Evolutionary conservation across 2,797 vertebrate species (phyloP), one percentile per base, ranked within the genome.

Genomic region (Coreius guichenoti): DNA sequence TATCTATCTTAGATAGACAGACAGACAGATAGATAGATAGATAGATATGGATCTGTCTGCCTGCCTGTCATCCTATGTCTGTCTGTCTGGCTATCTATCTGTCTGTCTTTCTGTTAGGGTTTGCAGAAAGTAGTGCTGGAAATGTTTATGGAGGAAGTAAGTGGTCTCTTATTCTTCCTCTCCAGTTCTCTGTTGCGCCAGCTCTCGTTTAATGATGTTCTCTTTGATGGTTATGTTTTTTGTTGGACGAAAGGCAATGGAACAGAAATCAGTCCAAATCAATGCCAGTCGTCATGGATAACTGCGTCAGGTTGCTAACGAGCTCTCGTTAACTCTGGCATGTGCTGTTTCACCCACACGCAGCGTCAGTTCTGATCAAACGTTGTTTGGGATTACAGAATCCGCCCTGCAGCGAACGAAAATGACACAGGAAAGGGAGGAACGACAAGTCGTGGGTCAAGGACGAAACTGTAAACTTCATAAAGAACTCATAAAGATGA

Each of bases 251-350:
- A 82, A 77, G 54, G 43, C 51, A 83, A 70, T 79, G 56, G n/a
- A 88, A 85, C 77, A 65, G 79, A 80, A 77, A 54, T 72, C 29
- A 74, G 85, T 89, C 5, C 73, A 88, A 87, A 86, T 92, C 87
- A 84, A 85, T 89, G 83, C 75, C 88, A 80, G 75, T 86, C 29
- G 58, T 92, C 82, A 81, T 39, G 58, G 86, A 82, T 65, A 1
- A 89, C 80, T 76, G 87, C 82, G 79, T 85, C 76, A 87, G 87
- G 84, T 79, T 16, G 73, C 87, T 92, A 91, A 93, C 81, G 87
- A 93, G 90, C 87, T 54, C 86, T 87, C 74, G 49, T 83, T 88
- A 87, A 77, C 76, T 73, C 31, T 47, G 51, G 39, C 54, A 26
- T 69, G 49, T 68, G 31, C 69, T 26, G 58, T 47, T 81, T 68